Evolutionary conservation across 2,888 invertebrate genomes (phyloP).

Genomic region (Aspidapion aeneum): DNA sequence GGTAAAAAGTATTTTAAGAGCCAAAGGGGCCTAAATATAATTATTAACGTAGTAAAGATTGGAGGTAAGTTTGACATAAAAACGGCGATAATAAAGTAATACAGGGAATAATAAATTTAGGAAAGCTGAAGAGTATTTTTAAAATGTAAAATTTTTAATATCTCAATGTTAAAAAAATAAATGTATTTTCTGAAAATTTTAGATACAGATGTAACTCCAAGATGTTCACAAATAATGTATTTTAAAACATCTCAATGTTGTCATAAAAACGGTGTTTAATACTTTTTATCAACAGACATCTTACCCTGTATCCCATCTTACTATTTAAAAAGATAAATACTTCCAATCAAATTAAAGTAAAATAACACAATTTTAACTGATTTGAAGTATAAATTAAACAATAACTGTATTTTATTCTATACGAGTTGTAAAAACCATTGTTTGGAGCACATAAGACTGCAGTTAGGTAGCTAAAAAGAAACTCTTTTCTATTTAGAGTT

Average conservation of each 20-base stretch:
- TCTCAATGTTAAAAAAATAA: neutral
- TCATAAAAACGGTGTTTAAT: neutral
- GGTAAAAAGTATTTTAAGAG: neutral
- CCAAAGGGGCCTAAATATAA: too few relatives aligned
- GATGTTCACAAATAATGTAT: neutral
- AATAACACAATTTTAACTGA: neutral
- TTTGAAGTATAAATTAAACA: neutral
- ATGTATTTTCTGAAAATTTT: neutral
- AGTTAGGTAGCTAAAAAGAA: slow-evolving; percentile 6
- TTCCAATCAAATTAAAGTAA: too few relatives aligned
- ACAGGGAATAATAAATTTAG: too few relatives aligned
- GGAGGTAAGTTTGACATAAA: too few relatives aligned
- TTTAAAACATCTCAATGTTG: neutral
- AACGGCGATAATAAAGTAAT: neutral
- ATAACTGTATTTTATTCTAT: neutral
- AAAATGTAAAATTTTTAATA: neutral
- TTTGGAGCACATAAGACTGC: slow-evolving; percentile 19
- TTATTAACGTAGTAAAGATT: too few relatives aligned
- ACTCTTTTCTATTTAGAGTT: neutral
- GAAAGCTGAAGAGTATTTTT: neutral
- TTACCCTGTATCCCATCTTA: neutral
- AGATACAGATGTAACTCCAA: neutral
- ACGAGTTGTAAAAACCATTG: slow-evolving; percentile 3
- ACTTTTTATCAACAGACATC: neutral
- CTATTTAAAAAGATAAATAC: neutral